Evolutionary conservation across 1,140 invertebrate genomes (phyloP).

Genomic region (Drosophila oshimai): DNA sequence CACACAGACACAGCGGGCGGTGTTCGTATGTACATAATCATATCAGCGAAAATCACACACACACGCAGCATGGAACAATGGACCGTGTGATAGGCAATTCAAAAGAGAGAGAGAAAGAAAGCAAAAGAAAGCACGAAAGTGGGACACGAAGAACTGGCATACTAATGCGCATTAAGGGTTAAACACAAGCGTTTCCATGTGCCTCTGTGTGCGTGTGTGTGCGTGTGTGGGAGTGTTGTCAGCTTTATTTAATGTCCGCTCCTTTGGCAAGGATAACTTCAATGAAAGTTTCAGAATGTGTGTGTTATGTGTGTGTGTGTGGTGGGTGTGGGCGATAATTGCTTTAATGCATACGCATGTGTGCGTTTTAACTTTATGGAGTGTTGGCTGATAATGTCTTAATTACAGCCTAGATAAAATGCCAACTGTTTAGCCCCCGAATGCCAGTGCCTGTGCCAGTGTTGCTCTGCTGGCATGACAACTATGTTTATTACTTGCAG

Average conservation of each 20-base stretch:
- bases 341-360: slow-evolving; percentile 77
- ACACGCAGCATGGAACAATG: slow-evolving; percentile 2
- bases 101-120: slow-evolving; percentile 8
- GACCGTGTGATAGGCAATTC: slow-evolving; percentile 2
- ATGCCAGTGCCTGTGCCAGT: slow-evolving; percentile 10
- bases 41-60: slow-evolving; percentile 69
- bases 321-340: slow-evolving; percentile 61
- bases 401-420: slow-evolving; percentile 80
- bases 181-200: slow-evolving; percentile 75
- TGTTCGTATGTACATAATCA: slow-evolving; percentile 69
- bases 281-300: slow-evolving; percentile 47
- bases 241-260: slow-evolving; percentile 68
- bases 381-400: slow-evolving; percentile 80
- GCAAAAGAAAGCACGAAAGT: slow-evolving; percentile 25
- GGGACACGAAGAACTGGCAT: slow-evolving; percentile 41
- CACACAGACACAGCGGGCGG: slow-evolving; percentile 17
- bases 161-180: slow-evolving; percentile 77
- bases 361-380: slow-evolving; percentile 79
- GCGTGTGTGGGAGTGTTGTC: slow-evolving; percentile 39
- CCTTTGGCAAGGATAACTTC: slow-evolving; percentile 50
- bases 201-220: background rate
- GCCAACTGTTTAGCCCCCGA: slow-evolving; percentile 62
- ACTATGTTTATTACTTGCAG: slow-evolving; percentile 71
- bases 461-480: slow-evolving; percentile 50
- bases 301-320: background rate